phyloP scores from a whole-genome alignment of 1,140 invertebrate genomes.

The Zaprionus inermis region DNA sequence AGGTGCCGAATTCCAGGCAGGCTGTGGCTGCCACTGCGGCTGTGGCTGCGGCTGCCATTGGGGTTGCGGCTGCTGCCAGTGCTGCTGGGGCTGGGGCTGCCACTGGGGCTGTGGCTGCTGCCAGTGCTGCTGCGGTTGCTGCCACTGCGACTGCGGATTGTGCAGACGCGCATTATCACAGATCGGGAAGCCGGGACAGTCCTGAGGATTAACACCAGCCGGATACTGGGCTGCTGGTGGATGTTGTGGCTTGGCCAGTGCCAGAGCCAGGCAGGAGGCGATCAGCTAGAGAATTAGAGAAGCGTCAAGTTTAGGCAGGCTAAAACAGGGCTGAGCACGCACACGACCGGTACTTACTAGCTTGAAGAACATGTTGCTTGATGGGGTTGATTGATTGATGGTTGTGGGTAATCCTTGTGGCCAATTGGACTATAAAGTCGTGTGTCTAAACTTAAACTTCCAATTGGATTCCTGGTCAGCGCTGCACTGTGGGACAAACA shows the following conservation, averaged over 20 bases:
- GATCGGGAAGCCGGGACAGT: slow-evolving; percentile 83
- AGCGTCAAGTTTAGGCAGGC: background rate
- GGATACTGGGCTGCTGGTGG: slow-evolving; percentile 79
- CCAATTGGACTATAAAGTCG: slow-evolving; percentile 82
- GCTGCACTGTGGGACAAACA: slow-evolving; percentile 71
- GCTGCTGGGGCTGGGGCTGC: slow-evolving; percentile 62
- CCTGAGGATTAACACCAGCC: slow-evolving; percentile 82
- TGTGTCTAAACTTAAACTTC: slow-evolving; percentile 74
- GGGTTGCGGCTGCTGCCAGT: slow-evolving; percentile 58
- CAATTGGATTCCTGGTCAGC: slow-evolving; percentile 79
- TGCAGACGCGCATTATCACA: slow-evolving; percentile 84
- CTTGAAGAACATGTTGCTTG: slow-evolving; percentile 76
- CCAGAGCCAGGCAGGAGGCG: slow-evolving; percentile 64
- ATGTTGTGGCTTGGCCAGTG: slow-evolving; percentile 79
- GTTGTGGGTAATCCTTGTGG: slow-evolving; percentile 62
- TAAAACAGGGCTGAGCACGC: background rate
- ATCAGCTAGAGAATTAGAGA: slow-evolving; percentile 54
- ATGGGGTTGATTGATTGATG: slow-evolving; percentile 9
- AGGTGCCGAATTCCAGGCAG: slow-evolving; percentile 70
- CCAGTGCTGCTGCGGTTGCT: slow-evolving; percentile 68
- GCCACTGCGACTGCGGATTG: slow-evolving; percentile 71
- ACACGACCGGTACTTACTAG: slow-evolving; percentile 64
- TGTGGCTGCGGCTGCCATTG: slow-evolving; percentile 56
- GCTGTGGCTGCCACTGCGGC: slow-evolving; percentile 67
- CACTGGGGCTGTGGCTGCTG: slow-evolving; percentile 68